Evolutionary conservation across 2,113 vertebrate species (phyloP).

Genomic region (Phoenicopterus ruber): DNA sequence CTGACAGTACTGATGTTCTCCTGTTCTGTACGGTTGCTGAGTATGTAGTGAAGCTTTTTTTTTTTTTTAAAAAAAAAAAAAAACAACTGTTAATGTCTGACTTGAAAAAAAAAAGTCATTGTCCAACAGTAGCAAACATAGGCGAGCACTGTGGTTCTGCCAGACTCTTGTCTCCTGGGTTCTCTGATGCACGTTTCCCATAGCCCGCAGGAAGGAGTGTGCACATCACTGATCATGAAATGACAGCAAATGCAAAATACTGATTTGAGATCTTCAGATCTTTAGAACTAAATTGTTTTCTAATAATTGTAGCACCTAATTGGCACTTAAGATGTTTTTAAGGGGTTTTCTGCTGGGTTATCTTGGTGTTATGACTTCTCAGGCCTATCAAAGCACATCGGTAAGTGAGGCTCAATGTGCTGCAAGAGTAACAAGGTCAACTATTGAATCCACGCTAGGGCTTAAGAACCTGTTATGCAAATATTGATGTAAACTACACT

Average conservation of each 20-base stretch:
- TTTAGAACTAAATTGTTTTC: not conserved
- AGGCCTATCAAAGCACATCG: not conserved
- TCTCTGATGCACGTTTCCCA: not conserved
- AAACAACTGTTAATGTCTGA: not conserved
- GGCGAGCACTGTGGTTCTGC: not conserved
- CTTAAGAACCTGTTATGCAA: not conserved
- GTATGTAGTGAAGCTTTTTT: not conserved
- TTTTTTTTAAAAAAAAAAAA: no score
- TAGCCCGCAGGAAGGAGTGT: not conserved
- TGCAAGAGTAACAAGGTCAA: not conserved
- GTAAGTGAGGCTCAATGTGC: not conserved
- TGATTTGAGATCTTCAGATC: not conserved
- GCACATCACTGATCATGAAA: not conserved
- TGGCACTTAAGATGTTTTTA: not conserved
- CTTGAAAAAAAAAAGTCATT: not conserved
- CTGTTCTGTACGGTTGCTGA: not conserved
- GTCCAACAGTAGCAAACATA: not conserved
- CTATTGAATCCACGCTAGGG: not conserved
- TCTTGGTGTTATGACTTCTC: not conserved
- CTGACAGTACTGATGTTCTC: not conserved
- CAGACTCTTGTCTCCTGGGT: not conserved
- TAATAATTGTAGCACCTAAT: not conserved
- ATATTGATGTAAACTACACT: not conserved
- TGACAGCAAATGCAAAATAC: not conserved
- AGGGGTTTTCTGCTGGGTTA: not conserved